Conservation (phyloP, 2,888 invertebrate genomes). For the Ommatoiulus sabulosus region DNA sequence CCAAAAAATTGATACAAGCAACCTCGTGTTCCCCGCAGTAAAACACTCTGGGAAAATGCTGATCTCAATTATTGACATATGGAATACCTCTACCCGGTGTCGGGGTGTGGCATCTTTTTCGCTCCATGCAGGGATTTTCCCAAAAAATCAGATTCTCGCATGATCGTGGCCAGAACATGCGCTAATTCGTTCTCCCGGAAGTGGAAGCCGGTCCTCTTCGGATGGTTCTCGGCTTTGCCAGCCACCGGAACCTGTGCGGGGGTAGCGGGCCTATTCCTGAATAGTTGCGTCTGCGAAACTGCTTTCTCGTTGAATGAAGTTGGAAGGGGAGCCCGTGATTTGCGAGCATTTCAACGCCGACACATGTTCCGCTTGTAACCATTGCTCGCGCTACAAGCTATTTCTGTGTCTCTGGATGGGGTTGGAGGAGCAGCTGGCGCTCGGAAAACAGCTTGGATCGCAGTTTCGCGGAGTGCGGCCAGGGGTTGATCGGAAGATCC, state of each 20-base stretch:
- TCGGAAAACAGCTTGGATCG: background rate
- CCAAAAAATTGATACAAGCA: too few species aligned
- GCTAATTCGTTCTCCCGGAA: too few species aligned
- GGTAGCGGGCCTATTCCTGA: background rate
- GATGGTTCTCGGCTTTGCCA: background rate
- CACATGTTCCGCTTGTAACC: conserved; percentile 15
- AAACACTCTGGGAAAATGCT: too few species aligned
- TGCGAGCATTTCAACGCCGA: background rate
- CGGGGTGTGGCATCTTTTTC: too few species aligned
- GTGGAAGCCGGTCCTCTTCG: too few species aligned
- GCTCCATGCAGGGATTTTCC: too few species aligned
- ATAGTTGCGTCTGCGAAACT: background rate
- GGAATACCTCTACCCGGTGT: too few species aligned
- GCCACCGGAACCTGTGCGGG: too few species aligned
- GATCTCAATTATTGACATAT: too few species aligned
- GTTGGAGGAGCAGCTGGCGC: background rate
- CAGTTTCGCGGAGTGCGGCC: background rate
- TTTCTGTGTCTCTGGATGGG: conserved; percentile 1
- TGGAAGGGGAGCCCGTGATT: background rate
- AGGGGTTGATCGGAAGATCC: background rate
- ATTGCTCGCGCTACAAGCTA: background rate
- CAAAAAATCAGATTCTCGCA: too few species aligned
- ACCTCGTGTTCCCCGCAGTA: too few species aligned
- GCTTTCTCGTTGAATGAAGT: background rate
- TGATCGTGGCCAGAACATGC: too few species aligned